These are phyloP conservation scores for Syngnathus scovelli DNA, from an alignment of 2,113 vertebrate species.

Conservation along the genomic window DNA sequence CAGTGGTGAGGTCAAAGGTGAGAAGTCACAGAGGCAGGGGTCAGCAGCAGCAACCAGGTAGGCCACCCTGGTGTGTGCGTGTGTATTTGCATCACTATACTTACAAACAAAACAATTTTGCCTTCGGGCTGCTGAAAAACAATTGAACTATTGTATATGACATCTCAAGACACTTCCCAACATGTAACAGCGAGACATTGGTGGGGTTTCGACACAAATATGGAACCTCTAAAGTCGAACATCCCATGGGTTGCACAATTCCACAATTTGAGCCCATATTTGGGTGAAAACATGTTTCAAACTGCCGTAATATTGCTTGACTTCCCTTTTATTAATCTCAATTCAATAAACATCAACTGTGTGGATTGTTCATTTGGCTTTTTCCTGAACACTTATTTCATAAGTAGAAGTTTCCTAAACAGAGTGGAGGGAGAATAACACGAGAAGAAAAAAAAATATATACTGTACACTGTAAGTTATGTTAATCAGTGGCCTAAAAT, in stretches of 20 bases:
- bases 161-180: background rate
- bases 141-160: background rate
- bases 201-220: background rate
- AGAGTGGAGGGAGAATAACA: background rate
- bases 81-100: conserved; percentile 41
- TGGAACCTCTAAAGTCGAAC: background rate
- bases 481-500: background rate
- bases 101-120: background rate
- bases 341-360: too few relatives aligned
- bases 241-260: too few relatives aligned
- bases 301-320: too few relatives aligned
- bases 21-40: conserved; percentile 60
- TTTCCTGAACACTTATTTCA: too few relatives aligned
- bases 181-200: background rate
- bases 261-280: too few relatives aligned
- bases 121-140: background rate
- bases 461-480: background rate
- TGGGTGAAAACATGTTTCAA: background rate
- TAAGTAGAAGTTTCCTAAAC: background rate
- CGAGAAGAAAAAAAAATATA: background rate
- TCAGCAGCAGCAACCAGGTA: conserved; percentile 60
- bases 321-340: background rate
- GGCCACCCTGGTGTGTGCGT: conserved; percentile 46
- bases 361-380: background rate
- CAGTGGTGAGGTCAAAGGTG: conserved; percentile 68